Evolutionary conservation across 2,113 vertebrate genomes (phyloP), one percentile per base, ranked within the genome.

Genomic region (Sinocyclocheilus grahami): DNA sequence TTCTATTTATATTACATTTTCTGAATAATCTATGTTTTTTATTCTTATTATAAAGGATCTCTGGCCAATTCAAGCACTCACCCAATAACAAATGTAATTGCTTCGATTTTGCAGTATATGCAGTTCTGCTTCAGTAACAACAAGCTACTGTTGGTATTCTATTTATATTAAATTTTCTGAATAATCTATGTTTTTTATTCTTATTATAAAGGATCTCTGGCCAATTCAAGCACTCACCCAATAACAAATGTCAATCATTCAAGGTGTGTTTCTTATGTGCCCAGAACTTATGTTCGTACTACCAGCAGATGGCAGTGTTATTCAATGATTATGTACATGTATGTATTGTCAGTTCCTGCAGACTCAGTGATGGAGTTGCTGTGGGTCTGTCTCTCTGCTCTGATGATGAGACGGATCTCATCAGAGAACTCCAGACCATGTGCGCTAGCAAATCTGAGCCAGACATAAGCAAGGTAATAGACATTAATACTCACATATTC

Each of bases 371-470:
- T 9, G 91, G 92, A 71, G 90, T 92, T 60, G 74, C 89, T 0
- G 78, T 55, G 0, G 88, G 87, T 83, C 90, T 98, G 80, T 95
- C 94, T 58, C 90, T 97, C 78, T 95, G 94, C 91, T 97, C 96
- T 6, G 97, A 97, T 63, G 97, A 98, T 82, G 97, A 98, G 90
- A 94, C 94, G 0, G 97, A 99, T 91, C 92, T 99, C 86, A 96
- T 98, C 88, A 93, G 94, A 90, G 97, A 98, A 89, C 96, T 98
- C 87, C 96, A 97, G 92, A 96, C 95, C 67, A 94, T 99, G 96
- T 98, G 97, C 94, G 97, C 96, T 93, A 98, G 97, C 95, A 96
- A 95, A 93, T 99, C 97, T 0, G 97, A 99, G 92, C 97, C 98
- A 74, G 97, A 99, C 90, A 97, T 99, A 93, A 97, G 96, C 94